Evolutionary conservation across 2,113 vertebrate species (phyloP).

Genomic region (Phoenicopterus ruber): DNA sequence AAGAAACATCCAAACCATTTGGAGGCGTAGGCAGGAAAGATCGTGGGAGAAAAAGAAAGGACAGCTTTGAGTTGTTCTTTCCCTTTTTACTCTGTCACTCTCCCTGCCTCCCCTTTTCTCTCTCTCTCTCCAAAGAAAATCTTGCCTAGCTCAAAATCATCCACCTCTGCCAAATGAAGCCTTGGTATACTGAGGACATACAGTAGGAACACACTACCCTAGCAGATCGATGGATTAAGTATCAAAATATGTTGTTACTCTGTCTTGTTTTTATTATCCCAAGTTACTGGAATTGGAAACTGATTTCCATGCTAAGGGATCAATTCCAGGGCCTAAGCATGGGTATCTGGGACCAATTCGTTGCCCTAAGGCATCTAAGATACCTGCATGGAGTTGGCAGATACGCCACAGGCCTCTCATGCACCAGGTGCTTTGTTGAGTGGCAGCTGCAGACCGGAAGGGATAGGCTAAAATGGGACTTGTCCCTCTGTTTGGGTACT

Average conservation of each 20-base stretch:
- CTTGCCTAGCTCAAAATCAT: background rate
- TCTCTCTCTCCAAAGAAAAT: background rate
- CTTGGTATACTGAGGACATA: background rate
- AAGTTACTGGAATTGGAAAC: background rate
- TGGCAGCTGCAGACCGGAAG: background rate
- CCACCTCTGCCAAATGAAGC: background rate
- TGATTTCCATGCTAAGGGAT: background rate
- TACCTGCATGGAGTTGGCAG: background rate
- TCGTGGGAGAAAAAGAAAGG: background rate
- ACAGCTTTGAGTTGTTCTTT: background rate
- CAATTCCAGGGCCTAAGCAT: background rate
- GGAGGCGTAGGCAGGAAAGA: background rate
- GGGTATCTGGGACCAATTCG: background rate
- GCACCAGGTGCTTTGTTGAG: background rate
- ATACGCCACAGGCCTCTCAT: background rate
- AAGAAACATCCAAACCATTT: slow-evolving; percentile 13
- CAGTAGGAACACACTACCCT: background rate
- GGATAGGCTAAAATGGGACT: background rate
- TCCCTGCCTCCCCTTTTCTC: background rate
- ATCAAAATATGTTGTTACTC: background rate
- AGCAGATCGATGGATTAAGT: background rate
- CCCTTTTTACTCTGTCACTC: background rate
- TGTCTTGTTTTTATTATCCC: background rate
- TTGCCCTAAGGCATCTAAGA: background rate
- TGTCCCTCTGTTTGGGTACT: background rate